Conservation (phyloP, 2,113 vertebrate species). For the Osmerus eperlanus region DNA sequence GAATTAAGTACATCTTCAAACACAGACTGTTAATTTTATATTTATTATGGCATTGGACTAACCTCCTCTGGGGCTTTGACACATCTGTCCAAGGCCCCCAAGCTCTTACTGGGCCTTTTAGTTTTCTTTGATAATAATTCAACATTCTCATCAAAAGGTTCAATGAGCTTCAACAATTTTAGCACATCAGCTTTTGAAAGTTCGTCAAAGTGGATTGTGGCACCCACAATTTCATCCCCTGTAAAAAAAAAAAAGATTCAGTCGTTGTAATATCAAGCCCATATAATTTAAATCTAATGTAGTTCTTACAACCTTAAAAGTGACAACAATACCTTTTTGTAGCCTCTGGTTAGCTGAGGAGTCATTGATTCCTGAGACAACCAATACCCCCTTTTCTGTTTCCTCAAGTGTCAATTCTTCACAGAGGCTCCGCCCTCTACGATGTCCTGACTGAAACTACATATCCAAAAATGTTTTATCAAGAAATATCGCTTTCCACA, state of each 20-base stretch:
- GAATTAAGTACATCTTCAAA: not conserved
- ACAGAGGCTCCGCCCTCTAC: slow-evolving; percentile 63
- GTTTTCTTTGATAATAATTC: slow-evolving; percentile 48
- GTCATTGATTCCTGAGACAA: slow-evolving; percentile 46
- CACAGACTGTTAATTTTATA: not conserved
- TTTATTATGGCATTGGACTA: slow-evolving; percentile 21
- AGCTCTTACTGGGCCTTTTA: slow-evolving; percentile 54
- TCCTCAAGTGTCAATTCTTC: slow-evolving; percentile 63
- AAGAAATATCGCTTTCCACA: no score
- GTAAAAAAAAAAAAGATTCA: slow-evolving; percentile 20
- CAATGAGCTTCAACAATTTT: slow-evolving; percentile 61
- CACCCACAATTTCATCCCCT: slow-evolving; percentile 68
- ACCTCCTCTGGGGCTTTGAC: slow-evolving; percentile 56
- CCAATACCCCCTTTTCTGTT: slow-evolving; percentile 44
- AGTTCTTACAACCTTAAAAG: not conserved
- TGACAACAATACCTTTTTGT: slow-evolving; percentile 54
- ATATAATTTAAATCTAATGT: not conserved
- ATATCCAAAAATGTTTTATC: not conserved
- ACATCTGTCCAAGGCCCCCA: slow-evolving; percentile 51
- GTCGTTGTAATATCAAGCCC: not conserved
- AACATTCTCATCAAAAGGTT: slow-evolving; percentile 61
- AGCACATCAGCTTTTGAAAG: slow-evolving; percentile 65
- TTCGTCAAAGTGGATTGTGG: slow-evolving; percentile 62
- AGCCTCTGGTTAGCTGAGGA: slow-evolving; percentile 32
- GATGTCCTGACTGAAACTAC: slow-evolving; percentile 47